Evolutionary conservation across 2,888 invertebrate species (phyloP).

Genomic region (Gymnocheta viridis): DNA sequence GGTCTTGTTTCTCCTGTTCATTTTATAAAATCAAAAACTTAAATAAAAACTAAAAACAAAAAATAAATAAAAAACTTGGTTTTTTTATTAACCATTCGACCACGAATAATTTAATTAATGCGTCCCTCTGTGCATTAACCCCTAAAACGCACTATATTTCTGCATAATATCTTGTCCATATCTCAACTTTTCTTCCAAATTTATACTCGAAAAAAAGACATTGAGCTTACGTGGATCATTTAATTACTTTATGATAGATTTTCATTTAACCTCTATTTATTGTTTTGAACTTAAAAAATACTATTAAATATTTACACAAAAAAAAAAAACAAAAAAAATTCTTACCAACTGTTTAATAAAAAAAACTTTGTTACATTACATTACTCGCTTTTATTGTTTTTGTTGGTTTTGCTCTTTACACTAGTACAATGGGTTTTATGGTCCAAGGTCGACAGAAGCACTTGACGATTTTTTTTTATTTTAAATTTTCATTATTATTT

Average conservation of each 20-base stretch:
- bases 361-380: constrained; percentile 54
- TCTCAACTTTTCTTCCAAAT: too few species aligned
- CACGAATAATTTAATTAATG: too few species aligned
- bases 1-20: too few species aligned
- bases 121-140: too few species aligned
- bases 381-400: constrained; percentile 16
- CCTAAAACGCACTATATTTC: too few species aligned
- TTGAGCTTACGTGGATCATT: background rate
- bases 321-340: too few species aligned
- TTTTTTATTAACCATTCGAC: too few species aligned
- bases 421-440: constrained; percentile 67
- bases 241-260: background rate
- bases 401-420: constrained; percentile 44
- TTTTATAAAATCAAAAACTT: too few species aligned
- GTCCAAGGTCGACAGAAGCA: constrained; percentile 71
- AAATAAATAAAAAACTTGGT: too few species aligned
- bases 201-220: too few species aligned
- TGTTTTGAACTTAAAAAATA: constrained; percentile 48
- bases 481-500: constrained; percentile 20
- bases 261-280: constrained; percentile 28
- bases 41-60: too few species aligned
- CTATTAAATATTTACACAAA: constrained; percentile 18
- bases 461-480: constrained; percentile 60
- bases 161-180: too few species aligned
- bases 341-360: constrained; percentile 26